Conservation (phyloP, 2,113 vertebrate genomes). For the Rhombomys opimus region DNA sequence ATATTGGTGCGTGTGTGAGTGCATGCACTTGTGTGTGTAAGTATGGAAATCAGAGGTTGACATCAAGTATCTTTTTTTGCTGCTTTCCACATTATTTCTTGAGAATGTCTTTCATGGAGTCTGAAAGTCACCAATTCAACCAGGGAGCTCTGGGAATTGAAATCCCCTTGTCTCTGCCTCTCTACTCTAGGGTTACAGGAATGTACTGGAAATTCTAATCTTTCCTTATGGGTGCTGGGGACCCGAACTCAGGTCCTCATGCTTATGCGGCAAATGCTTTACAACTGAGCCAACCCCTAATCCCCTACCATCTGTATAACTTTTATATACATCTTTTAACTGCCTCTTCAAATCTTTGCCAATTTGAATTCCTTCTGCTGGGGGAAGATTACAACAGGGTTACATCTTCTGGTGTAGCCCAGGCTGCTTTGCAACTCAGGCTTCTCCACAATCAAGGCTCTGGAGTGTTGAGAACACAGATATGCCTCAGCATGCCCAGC, state of each 20-base stretch:
- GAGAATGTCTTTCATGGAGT: neutral
- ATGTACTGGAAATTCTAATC: neutral
- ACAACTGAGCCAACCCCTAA: neutral
- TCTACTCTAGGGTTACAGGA: neutral
- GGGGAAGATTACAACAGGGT: neutral
- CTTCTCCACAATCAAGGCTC: neutral
- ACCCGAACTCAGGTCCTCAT: neutral
- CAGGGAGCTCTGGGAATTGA: neutral
- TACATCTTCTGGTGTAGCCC: neutral
- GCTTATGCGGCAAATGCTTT: neutral
- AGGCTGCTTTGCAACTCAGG: neutral
- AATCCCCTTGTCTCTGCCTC: no score
- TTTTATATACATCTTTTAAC: neutral
- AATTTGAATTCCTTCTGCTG: neutral
- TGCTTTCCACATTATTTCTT: neutral
- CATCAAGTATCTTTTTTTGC: neutral
- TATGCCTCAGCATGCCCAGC: fast-evolving
- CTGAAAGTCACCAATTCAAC: neutral
- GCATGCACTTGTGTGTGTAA: neutral
- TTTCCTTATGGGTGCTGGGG: neutral
- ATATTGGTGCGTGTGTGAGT: neutral
- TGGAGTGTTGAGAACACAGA: neutral
- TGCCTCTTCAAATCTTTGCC: neutral
- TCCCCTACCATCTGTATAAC: neutral
- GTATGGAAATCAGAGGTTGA: neutral